Base-by-base conservation (phyloP, 2,797 vertebrate genomes). In the Numenius phaeopus region DNA sequence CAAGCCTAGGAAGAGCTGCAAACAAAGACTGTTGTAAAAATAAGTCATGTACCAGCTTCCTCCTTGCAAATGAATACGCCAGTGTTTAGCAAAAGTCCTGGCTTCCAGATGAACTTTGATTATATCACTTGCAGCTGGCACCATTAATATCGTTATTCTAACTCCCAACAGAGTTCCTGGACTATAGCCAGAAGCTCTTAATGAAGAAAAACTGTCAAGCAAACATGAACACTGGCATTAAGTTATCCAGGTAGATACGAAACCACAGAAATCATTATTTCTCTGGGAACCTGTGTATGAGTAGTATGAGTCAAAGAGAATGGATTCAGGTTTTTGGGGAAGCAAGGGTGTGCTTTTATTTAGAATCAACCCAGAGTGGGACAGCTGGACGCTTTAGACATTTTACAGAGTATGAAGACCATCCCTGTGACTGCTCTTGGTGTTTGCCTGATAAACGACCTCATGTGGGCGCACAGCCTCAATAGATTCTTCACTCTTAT, bases 11-110 rank as follows among this genome's bases (percentile, higher is more conserved):
- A 94, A 87, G 30, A 71, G 30, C 37, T 70, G 71, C 59, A 80
- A 84, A 90, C 57, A 96, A 94, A 93, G 59, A 18, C 67, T 62
- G 4, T 54, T 89, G 37, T 85, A 67, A 82, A 91, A 76, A 20
- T 30, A 71, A 88, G 27, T 70, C 3, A 59, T 70, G 10, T 22
- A 55, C 69, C 65, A 47, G 30, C 75, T 95, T 96, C 83, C 80
- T 92, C 52, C 78, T 59, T 84, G 20, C 66, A 84, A 93, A 82
- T 70, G 30, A 93, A 94, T 73, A 70, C 19, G 46, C 9, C n/a
- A 86, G 22, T 83, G 54, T 93, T 93, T 87, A 89, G 73, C 50
- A 52, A 29, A 77, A 93, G 39, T 66, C 59, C 44, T 73, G 75
- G 32, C 62, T 95, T 76, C 59, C 59, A 72, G 82, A 90, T 52